A percentile compares a stretch with the other conserved stretches of the same genome.
These are phyloP conservation scores for Porites cylindrica DNA, from an alignment of 92 coral and sea anemone genomes.

Conservation along the genomic window DNA sequence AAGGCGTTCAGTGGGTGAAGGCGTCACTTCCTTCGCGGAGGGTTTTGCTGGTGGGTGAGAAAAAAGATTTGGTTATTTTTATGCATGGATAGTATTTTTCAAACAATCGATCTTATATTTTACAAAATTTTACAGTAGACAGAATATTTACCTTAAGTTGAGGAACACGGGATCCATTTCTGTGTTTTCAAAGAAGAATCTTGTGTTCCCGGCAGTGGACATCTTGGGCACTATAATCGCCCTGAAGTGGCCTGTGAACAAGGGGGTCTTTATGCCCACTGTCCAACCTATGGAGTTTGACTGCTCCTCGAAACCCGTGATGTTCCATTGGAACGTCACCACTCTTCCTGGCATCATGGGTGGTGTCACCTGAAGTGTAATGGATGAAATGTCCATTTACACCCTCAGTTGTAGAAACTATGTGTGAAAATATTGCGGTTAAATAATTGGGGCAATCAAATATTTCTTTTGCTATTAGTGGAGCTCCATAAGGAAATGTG, in stretches of 20 bases:
- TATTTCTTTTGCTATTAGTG: no score
- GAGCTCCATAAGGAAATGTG: no score
- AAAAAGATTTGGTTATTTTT: background rate
- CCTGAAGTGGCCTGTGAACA: background rate
- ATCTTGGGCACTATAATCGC: background rate
- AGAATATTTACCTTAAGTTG: background rate
- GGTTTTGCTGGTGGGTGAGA: background rate
- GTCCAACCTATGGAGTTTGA: background rate
- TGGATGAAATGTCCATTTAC: background rate
- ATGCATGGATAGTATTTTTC: background rate
- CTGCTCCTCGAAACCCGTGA: background rate
- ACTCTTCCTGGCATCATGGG: background rate
- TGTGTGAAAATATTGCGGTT: no score
- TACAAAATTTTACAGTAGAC: background rate
- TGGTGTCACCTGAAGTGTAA: background rate
- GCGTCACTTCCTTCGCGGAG: background rate
- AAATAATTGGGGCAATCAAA: background rate
- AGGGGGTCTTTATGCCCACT: background rate
- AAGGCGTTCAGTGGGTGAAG: background rate
- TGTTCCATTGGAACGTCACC: background rate
- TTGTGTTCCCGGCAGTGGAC: conserved; percentile 1
- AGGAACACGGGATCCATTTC: background rate
- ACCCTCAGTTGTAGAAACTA: no score
- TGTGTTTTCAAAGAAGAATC: background rate
- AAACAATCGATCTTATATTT: background rate